A percentile compares a stretch with the other conserved stretches of the same genome.
phyloP scores from a whole-genome alignment of 2,888 invertebrate species.

The Diarsia mendica region DNA sequence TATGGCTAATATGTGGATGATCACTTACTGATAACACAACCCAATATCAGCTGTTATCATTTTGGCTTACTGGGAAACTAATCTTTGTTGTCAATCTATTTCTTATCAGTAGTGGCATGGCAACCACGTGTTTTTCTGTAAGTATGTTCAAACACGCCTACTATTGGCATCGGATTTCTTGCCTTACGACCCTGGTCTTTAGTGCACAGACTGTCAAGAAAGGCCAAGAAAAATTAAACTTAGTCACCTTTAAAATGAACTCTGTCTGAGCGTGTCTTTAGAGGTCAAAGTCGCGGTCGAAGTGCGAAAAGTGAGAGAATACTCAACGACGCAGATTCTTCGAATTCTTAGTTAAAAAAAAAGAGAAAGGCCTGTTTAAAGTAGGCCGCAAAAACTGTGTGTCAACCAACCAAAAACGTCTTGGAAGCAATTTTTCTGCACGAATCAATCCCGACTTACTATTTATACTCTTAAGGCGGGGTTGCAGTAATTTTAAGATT shows the following conservation, averaged over 20 bases:
- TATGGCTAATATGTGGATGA: slow-evolving; percentile 19
- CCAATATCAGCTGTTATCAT: slow-evolving; percentile 30
- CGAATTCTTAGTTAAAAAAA: slow-evolving; percentile 5
- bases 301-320: not conserved
- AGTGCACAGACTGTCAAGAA: not conserved
- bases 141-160: slow-evolving; percentile 20
- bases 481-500: too few relatives aligned
- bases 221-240: not conserved
- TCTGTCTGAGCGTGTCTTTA: not conserved
- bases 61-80: slow-evolving; percentile 25
- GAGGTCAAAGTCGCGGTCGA: slow-evolving; percentile 17
- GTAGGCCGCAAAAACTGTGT: slow-evolving; percentile 29
- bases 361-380: slow-evolving; percentile 31
- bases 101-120: slow-evolving; percentile 20
- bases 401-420: slow-evolving; percentile 18
- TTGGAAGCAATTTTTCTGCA: not conserved
- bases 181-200: slow-evolving; percentile 1
- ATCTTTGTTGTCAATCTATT: slow-evolving; percentile 26
- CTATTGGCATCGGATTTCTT: not conserved
- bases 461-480: too few relatives aligned
- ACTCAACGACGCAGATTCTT: not conserved
- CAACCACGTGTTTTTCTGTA: slow-evolving; percentile 30
- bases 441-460: not conserved
- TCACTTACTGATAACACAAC: slow-evolving; percentile 21
- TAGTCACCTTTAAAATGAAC: slow-evolving; percentile 18